phyloP scores from a whole-genome alignment of 2,797 vertebrate species.

The Cyprinella venusta region DNA sequence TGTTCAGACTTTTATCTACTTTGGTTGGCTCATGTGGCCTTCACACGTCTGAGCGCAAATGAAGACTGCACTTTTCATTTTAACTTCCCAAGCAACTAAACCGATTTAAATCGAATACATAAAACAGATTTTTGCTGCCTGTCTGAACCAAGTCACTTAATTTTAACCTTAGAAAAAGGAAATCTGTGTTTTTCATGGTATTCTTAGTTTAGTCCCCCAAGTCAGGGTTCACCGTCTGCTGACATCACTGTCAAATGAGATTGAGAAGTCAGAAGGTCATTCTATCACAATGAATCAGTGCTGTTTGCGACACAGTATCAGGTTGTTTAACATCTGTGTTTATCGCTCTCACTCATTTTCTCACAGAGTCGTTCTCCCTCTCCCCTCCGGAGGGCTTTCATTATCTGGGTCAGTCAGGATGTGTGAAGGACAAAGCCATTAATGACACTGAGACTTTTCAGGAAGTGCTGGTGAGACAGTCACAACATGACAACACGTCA shows the following conservation, averaged over 20 bases:
- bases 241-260: conserved; percentile 12
- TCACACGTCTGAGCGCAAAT: background rate
- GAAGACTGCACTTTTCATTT: background rate
- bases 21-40: background rate
- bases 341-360: conserved; percentile 36
- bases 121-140: background rate
- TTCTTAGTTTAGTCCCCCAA: conserved; percentile 7
- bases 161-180: background rate
- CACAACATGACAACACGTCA: conserved; percentile 30
- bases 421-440: conserved; percentile 84
- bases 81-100: background rate
- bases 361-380: conserved; percentile 88
- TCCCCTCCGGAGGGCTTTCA: conserved; percentile 86
- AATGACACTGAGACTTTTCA: conserved; percentile 87
- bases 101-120: background rate
- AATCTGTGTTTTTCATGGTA: background rate
- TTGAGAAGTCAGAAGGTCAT: background rate
- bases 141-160: background rate
- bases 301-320: conserved; percentile 9
- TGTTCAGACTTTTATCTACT: background rate
- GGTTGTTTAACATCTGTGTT: conserved; percentile 23
- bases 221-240: background rate
- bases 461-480: conserved; percentile 87
- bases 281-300: background rate
- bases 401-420: conserved; percentile 92